Evolutionary conservation across 2,888 invertebrate species (phyloP).

Genomic region (Phyllotreta cruciferae): DNA sequence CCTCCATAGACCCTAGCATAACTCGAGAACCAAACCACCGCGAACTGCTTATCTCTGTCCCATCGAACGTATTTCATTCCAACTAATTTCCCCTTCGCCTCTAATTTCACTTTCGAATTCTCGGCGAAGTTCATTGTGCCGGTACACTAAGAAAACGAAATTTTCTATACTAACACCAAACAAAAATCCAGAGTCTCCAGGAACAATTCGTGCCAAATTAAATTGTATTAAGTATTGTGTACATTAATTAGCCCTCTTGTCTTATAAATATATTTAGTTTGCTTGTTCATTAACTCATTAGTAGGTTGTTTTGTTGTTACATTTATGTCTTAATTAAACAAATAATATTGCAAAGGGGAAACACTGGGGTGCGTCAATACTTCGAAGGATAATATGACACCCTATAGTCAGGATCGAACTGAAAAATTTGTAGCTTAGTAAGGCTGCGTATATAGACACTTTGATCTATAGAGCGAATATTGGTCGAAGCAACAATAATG

Average conservation of each 20-base stretch:
- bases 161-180: no score
- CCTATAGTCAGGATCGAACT: neutral
- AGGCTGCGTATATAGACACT: no score
- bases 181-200: no score
- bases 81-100: slow-evolving; percentile 1
- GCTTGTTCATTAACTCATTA: no score
- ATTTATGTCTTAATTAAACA: slow-evolving; percentile 4
- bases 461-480: no score
- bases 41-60: slow-evolving; percentile 7
- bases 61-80: slow-evolving; percentile 3
- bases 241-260: no score
- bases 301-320: no score
- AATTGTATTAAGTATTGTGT: no score
- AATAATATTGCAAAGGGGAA: neutral
- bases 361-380: neutral
- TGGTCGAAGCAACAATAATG: no score
- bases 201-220: no score
- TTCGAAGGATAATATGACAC: neutral
- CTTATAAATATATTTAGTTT: no score
- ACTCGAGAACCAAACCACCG: neutral
- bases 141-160: neutral
- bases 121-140: neutral
- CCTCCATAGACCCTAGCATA: slow-evolving; percentile 11
- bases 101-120: slow-evolving; percentile 6
- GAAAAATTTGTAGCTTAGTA: no score